A percentile compares a stretch with the other conserved stretches of the same genome.
Evolutionary conservation across 1,140 invertebrate species (phyloP).

Genomic region (Phymastichus coffea): DNA sequence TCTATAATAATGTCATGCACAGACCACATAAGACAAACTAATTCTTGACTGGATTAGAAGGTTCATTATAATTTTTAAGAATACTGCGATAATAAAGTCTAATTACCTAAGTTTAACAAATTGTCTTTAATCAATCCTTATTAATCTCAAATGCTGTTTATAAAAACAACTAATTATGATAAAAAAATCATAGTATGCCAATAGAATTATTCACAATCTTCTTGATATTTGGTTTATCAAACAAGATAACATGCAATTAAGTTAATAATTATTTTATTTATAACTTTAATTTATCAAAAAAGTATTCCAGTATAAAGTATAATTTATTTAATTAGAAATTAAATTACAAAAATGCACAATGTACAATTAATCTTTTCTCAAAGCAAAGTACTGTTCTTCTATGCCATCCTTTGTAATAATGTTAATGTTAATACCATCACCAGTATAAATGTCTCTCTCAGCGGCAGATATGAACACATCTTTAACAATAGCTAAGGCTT

Average conservation of each 20-base stretch:
- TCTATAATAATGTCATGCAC: conserved; percentile 13
- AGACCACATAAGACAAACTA: neutral
- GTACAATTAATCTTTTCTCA: conserved; percentile 75
- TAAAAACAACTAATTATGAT: neutral
- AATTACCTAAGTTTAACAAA: conserved; percentile 28
- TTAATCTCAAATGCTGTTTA: neutral
- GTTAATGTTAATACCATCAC: conserved; percentile 86
- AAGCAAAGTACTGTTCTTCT: conserved; percentile 65
- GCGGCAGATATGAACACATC: conserved; percentile 96
- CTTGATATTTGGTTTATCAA: too few relatives aligned
- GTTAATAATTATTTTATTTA: too few relatives aligned
- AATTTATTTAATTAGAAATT: conserved; percentile 26
- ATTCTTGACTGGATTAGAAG: conserved; percentile 17
- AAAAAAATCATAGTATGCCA: too few relatives aligned
- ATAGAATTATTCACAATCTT: too few relatives aligned
- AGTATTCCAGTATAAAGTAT: conserved; percentile 22
- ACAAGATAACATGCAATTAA: too few relatives aligned
- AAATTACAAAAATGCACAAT: conserved; percentile 25
- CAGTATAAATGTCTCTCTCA: conserved; percentile 96
- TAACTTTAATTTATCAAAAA: too few relatives aligned
- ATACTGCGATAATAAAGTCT: conserved; percentile 27
- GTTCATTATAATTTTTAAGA: conserved; percentile 25
- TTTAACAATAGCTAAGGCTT: conserved; percentile 81
- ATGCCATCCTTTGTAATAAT: conserved; percentile 90
- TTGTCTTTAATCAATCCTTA: neutral